These are phyloP conservation scores for Xylota sylvarum DNA, from an alignment of 2,888 invertebrate species.

Conservation along the genomic window DNA sequence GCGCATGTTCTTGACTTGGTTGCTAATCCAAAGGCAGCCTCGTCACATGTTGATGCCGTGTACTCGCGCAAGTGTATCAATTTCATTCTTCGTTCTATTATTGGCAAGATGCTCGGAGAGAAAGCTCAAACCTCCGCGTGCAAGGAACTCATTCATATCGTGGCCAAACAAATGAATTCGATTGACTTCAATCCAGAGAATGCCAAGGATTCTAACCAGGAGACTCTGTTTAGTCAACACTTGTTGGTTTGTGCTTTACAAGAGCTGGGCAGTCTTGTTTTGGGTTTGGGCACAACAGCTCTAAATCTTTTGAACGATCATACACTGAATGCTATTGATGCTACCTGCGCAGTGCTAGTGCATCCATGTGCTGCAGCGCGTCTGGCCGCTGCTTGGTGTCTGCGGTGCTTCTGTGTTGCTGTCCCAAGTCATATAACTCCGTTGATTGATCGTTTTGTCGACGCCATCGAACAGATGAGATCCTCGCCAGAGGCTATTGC, in stretches of 20 bases:
- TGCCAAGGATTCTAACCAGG: constrained; percentile 95
- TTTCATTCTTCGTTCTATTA: constrained; percentile 95
- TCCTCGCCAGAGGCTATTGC: constrained; percentile 95
- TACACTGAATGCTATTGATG: constrained; percentile 89
- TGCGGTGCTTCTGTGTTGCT: constrained; percentile 95
- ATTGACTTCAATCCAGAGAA: constrained; percentile 97
- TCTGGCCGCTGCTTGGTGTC: constrained; percentile 97
- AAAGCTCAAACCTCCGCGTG: constrained; percentile 98
- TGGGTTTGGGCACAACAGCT: constrained; percentile 97
- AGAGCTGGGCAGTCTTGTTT: constrained; percentile 95
- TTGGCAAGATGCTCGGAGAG: constrained; percentile 98
- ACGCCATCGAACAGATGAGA: constrained; percentile 94
- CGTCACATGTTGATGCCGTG: constrained; percentile 98
- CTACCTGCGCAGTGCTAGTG: constrained; percentile 90
- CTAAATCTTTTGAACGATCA: constrained; percentile 95
- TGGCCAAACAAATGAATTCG: constrained; percentile 97
- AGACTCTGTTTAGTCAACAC: constrained; percentile 95
- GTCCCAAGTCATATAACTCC: constrained; percentile 98
- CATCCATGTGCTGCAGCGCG: constrained; percentile 98
- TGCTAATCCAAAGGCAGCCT: constrained; percentile 97
- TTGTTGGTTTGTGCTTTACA: constrained; percentile 95
- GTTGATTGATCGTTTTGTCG: constrained; percentile 94
- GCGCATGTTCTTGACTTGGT: constrained; percentile 96
- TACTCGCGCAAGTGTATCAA: constrained; percentile 99
- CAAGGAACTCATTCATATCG: constrained; percentile 96